Evolutionary conservation across 2,113 vertebrate species (phyloP).

Genomic region (Muntiacus reevesi): DNA sequence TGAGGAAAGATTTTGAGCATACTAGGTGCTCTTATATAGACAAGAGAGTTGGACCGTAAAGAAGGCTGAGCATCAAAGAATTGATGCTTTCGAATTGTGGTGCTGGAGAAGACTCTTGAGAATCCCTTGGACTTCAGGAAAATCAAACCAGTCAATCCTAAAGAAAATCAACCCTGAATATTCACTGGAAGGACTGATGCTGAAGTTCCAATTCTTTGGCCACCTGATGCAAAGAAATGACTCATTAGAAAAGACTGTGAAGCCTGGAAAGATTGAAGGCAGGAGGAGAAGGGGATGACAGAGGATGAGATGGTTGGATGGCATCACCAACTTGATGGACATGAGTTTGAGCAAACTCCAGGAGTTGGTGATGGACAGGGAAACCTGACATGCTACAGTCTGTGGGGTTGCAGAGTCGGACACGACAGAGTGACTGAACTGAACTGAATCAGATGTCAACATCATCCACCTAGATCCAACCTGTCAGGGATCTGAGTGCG

Average conservation of each 20-base stretch:
- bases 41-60: not conserved
- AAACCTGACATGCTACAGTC: not conserved
- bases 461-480: not conserved
- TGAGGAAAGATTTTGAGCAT: not conserved
- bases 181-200: not conserved
- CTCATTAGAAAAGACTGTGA: not conserved
- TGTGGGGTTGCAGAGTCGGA: not conserved
- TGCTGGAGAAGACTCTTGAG: not conserved
- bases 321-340: not conserved
- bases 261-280: not conserved
- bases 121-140: not conserved
- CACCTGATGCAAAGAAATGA: not conserved
- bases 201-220: not conserved
- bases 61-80: not conserved
- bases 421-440: not conserved
- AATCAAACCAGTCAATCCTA: not conserved
- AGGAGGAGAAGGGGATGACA: not conserved
- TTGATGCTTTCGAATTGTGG: not conserved
- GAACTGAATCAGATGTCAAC: not conserved
- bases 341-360: not conserved
- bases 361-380: not conserved
- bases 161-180: not conserved
- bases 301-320: not conserved
- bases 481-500: not conserved
- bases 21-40: not conserved